Evolutionary conservation across 2,888 invertebrate genomes (phyloP).

Genomic region (Dicyrtoma fusca): DNA sequence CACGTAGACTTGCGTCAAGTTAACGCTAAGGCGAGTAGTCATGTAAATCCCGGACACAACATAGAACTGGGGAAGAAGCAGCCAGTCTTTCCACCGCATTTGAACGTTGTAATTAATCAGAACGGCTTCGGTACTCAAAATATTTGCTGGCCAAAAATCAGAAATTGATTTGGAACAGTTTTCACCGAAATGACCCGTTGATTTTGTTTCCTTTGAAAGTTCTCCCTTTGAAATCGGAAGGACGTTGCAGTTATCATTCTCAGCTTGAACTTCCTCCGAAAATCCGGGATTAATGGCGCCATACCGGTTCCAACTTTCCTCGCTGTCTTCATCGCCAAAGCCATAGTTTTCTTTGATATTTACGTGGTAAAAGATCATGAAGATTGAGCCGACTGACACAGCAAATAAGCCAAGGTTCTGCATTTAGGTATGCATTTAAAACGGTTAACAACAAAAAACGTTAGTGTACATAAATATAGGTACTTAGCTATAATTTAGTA

Average conservation of each 20-base stretch:
- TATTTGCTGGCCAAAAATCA: constrained; percentile 32
- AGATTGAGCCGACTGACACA: constrained; percentile 67
- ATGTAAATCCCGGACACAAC: constrained; percentile 74
- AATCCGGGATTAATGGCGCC: too few species aligned
- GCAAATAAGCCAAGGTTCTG: constrained; percentile 71
- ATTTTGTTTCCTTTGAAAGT: too few species aligned
- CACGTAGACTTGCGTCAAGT: constrained; percentile 81
- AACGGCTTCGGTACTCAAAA: constrained; percentile 43
- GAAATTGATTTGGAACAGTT: too few species aligned
- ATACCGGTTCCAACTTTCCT: too few species aligned
- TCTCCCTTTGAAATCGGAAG: too few species aligned
- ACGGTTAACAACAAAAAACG: too few species aligned
- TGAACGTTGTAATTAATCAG: constrained; percentile 42
- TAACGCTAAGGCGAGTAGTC: constrained; percentile 83
- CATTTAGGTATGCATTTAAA: constrained; percentile 13
- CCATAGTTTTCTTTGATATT: constrained; percentile 68
- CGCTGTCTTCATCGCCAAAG: too few species aligned
- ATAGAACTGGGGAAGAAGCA: constrained; percentile 52
- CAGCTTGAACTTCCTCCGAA: too few species aligned
- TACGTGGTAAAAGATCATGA: constrained; percentile 74
- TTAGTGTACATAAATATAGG: too few species aligned
- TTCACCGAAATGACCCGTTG: too few species aligned
- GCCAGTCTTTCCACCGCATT: constrained; percentile 51
- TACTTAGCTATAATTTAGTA: too few species aligned
- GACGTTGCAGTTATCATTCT: too few species aligned